These are phyloP conservation scores for Artibeus jamaicensis DNA, from an alignment of 2,797 vertebrate species.

Conservation along the genomic window DNA sequence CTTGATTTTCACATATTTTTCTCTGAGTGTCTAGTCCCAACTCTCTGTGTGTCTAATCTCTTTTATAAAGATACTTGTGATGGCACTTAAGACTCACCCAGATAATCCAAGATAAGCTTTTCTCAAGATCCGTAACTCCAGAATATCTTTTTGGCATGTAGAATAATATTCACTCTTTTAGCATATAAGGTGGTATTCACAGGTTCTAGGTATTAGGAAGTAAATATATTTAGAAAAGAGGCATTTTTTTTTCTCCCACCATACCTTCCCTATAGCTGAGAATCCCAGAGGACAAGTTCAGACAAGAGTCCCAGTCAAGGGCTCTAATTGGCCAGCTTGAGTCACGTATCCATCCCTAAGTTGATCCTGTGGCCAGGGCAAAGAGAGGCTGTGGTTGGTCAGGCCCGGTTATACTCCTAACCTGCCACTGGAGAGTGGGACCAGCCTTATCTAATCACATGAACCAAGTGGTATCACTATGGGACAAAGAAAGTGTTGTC, in stretches of 20 bases:
- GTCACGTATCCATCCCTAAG: not conserved
- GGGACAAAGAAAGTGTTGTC: not conserved
- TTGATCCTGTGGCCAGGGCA: not conserved
- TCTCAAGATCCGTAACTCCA: not conserved
- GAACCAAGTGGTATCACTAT: not conserved
- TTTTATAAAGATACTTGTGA: not conserved
- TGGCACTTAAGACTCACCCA: not conserved
- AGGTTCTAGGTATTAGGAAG: not conserved
- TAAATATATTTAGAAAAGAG: not conserved
- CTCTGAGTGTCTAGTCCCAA: not conserved
- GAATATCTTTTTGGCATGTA: not conserved
- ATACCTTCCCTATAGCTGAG: not conserved
- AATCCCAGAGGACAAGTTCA: not conserved
- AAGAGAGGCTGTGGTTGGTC: not conserved
- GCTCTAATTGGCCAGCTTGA: not conserved
- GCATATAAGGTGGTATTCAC: not conserved
- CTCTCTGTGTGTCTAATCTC: not conserved
- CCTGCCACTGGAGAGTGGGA: not conserved
- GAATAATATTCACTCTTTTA: not conserved
- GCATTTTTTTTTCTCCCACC: not conserved
- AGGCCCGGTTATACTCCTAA: not conserved
- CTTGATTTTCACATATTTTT: not conserved
- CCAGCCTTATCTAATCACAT: not conserved
- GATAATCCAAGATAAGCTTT: not conserved
- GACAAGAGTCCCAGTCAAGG: not conserved